Percentiles rank a stretch among this genome's conserved stretches.
These are phyloP conservation scores for Pantherophis guttatus DNA, from an alignment of 2,113 vertebrate species.

Conservation along the genomic window DNA sequence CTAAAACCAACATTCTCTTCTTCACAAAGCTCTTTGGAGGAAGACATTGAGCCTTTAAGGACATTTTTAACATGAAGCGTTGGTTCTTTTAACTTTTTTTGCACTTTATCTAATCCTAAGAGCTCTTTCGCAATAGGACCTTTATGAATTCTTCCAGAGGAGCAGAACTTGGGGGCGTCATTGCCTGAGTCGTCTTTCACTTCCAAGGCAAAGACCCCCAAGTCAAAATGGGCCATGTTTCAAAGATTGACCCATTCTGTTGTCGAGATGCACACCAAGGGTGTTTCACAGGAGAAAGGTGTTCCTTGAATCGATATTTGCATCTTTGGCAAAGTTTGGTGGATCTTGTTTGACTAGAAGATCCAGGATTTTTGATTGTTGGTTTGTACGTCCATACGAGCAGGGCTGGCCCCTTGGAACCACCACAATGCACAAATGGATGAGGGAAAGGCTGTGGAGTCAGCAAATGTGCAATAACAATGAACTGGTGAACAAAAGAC, in stretches of 20 bases:
- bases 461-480: conserved; percentile 60
- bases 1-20: background rate
- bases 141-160: conserved; percentile 21
- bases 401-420: conserved; percentile 56
- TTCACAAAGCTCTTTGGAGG: background rate
- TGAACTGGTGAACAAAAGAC: conserved; percentile 45
- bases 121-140: conserved; percentile 39
- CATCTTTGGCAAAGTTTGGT: background rate
- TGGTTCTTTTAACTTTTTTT: conserved; percentile 52
- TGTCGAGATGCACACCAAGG: too few relatives aligned
- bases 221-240: background rate
- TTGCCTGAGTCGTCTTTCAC: background rate
- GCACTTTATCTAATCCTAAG: conserved; percentile 64
- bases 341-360: background rate
- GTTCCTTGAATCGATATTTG: background rate
- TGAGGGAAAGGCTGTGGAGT: background rate
- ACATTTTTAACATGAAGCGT: background rate
- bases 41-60: conserved; percentile 32
- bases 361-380: conserved; percentile 35
- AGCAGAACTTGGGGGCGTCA: background rate
- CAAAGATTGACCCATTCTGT: background rate
- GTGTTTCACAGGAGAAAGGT: conserved; percentile 27
- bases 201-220: background rate
- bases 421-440: conserved; percentile 51
- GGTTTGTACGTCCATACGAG: background rate